These are phyloP conservation scores for Pontoporia blainvillei DNA, from an alignment of 2,113 vertebrate genomes.

Conservation along the genomic window DNA sequence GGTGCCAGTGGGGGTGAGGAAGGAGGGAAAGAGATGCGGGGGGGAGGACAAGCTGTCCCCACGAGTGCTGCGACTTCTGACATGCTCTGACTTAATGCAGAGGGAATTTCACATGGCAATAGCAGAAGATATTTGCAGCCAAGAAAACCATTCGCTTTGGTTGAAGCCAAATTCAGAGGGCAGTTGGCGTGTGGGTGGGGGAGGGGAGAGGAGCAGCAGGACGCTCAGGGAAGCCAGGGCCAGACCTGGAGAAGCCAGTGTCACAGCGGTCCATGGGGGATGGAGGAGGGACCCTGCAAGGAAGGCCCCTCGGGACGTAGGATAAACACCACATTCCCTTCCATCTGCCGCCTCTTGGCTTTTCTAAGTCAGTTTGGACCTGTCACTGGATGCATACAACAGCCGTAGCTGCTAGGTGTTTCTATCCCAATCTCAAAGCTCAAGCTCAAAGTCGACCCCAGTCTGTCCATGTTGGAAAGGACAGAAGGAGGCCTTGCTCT, in stretches of 20 bases:
- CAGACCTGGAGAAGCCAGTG: not conserved
- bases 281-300: not conserved
- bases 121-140: not conserved
- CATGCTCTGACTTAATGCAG: not conserved
- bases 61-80: not conserved
- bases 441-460: not conserved
- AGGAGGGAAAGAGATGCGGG: not conserved
- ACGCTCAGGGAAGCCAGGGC: not conserved
- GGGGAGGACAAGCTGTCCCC: not conserved
- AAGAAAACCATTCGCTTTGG: not conserved
- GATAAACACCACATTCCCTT: not conserved
- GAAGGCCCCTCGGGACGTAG: not conserved
- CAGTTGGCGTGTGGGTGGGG: not conserved
- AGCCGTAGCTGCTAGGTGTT: not conserved
- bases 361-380: not conserved
- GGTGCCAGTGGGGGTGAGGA: no score
- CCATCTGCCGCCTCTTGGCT: not conserved
- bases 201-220: not conserved
- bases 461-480: not conserved
- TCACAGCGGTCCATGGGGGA: not conserved
- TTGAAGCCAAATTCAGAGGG: not conserved
- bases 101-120: slow-evolving; percentile 8
- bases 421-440: not conserved
- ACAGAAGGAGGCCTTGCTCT: not conserved
- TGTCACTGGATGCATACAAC: not conserved